Evolutionary conservation across 2,797 vertebrate species (phyloP).

Genomic region (Alfaro cultratus): DNA sequence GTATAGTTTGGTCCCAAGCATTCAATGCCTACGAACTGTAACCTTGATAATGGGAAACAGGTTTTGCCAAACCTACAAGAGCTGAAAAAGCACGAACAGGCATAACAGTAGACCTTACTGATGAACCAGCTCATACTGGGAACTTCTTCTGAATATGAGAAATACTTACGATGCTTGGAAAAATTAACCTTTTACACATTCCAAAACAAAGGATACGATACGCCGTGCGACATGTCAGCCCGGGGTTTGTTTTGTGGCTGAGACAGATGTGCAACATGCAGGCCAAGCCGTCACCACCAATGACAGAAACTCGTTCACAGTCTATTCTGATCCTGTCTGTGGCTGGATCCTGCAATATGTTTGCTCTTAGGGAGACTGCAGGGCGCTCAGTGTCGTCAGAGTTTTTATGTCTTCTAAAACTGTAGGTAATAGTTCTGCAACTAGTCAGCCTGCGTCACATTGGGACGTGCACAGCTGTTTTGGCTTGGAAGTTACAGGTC

Average conservation of each 20-base stretch:
- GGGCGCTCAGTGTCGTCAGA: background rate
- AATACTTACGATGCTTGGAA: conserved; percentile 10
- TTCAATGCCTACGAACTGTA: background rate
- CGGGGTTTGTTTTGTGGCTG: conserved; percentile 4
- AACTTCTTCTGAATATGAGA: conserved; percentile 51
- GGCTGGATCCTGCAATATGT: background rate
- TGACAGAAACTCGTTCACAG: background rate
- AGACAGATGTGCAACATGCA: background rate
- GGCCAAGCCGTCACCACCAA: background rate
- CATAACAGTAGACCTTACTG: conserved; percentile 8
- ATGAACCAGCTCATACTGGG: conserved; percentile 20
- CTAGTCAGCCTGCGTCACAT: background rate
- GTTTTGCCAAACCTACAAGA: background rate
- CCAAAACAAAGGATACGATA: conserved; percentile 10
- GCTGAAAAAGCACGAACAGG: background rate
- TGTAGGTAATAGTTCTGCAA: background rate
- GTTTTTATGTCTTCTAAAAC: background rate
- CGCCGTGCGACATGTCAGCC: conserved; percentile 28
- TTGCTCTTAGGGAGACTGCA: background rate
- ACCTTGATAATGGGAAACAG: background rate
- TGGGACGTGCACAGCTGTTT: background rate
- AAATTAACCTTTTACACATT: conserved; percentile 10
- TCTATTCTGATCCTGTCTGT: background rate
- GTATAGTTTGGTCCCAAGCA: background rate
- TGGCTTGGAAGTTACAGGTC: background rate